phyloP scores from a whole-genome alignment of 2,113 vertebrate species.

The Nycticryphes semicollaris region DNA sequence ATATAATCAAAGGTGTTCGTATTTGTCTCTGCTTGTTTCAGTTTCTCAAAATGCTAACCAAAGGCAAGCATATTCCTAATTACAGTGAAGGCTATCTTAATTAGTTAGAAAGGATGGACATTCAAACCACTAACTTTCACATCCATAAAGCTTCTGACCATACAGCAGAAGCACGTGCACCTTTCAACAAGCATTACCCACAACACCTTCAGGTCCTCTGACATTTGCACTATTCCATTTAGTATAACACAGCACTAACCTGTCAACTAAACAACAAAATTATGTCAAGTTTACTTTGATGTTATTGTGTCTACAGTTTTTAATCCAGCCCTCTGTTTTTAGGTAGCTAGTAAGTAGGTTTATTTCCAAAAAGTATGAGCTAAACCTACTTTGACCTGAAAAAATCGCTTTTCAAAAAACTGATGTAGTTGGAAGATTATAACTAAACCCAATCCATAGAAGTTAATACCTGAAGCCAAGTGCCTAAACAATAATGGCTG shows the following conservation, averaged over 20 bases:
- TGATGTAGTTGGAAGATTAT: background rate
- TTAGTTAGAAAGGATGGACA: background rate
- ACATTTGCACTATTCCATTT: background rate
- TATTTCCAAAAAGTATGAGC: background rate
- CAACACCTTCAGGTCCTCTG: background rate
- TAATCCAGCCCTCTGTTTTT: background rate
- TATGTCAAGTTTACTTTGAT: background rate
- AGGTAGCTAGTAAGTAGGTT: background rate
- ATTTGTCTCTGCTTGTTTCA: background rate
- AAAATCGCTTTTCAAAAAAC: background rate
- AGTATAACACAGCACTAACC: background rate
- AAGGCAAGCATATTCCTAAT: background rate
- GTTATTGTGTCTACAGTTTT: background rate
- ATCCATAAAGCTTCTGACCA: background rate
- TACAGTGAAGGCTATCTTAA: background rate
- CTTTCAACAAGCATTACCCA: background rate
- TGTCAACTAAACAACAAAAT: background rate
- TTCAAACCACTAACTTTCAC: background rate
- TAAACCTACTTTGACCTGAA: background rate
- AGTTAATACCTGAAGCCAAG: background rate
- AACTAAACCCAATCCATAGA: background rate
- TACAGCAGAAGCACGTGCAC: background rate
- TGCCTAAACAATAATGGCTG: background rate
- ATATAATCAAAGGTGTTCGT: background rate
- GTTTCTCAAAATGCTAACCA: background rate